Conservation (phyloP, 2,797 vertebrate species). For the Chelonia mydas region DNA sequence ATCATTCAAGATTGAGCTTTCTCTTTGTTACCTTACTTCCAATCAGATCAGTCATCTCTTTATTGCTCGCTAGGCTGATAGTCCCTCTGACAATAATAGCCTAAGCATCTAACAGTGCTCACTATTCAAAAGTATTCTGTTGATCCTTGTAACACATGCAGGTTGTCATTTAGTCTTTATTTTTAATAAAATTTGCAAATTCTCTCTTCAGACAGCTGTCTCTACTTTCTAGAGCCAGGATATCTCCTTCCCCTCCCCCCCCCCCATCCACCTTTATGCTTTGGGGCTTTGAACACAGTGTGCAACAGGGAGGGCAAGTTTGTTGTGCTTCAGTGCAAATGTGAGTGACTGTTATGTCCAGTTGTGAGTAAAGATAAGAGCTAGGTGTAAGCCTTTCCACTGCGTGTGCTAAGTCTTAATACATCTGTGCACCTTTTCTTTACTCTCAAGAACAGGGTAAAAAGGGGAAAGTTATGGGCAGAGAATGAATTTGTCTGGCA, state of each 20-base stretch:
- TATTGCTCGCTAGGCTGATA: not conserved
- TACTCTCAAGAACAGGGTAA: not conserved
- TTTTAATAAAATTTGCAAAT: rapidly evolving
- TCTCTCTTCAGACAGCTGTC: not conserved
- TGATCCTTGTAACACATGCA: not conserved
- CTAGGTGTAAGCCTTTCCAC: not conserved
- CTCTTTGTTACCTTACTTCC: not conserved
- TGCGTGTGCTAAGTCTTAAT: not conserved
- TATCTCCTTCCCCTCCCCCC: not conserved
- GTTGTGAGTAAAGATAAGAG: not conserved
- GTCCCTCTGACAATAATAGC: not conserved
- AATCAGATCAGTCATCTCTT: not conserved
- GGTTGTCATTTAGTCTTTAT: rapidly evolving
- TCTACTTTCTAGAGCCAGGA: not conserved
- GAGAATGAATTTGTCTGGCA: not conserved
- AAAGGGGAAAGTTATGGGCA: not conserved
- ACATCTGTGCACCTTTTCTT: not conserved
- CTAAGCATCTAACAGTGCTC: not conserved
- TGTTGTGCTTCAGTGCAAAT: not conserved
- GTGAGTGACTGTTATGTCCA: not conserved
- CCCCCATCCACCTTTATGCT: rapidly evolving
- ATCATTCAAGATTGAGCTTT: not conserved
- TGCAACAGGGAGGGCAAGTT: not conserved
- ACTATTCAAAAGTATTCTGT: not conserved
- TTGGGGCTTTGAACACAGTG: not conserved